A percentile compares a stretch with the other conserved stretches of the same genome.
Conservation (phyloP, 2,113 vertebrate genomes). For the Euleptes europaea region DNA sequence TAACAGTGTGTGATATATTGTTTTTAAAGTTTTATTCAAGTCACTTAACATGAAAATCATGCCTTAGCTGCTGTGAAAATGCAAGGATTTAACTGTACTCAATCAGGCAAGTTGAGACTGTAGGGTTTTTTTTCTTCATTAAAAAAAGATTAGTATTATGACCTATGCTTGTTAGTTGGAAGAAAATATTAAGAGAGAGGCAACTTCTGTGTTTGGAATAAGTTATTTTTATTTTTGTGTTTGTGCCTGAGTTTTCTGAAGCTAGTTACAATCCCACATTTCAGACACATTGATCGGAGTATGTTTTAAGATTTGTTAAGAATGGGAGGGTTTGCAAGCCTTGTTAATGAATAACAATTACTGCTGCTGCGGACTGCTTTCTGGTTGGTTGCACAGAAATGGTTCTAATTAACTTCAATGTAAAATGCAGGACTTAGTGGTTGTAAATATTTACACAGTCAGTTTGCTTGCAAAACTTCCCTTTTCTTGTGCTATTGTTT, state of each 20-base stretch:
- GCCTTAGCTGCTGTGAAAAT: background rate
- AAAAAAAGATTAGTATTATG: background rate
- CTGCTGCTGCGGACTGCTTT: constrained; percentile 5
- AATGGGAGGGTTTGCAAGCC: background rate
- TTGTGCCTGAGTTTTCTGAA: background rate
- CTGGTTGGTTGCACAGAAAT: background rate
- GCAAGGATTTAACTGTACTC: background rate
- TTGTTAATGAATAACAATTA: background rate
- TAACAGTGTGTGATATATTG: background rate
- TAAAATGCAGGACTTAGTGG: background rate
- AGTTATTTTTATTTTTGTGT: background rate
- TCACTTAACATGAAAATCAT: background rate
- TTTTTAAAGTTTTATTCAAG: background rate
- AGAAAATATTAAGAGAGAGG: background rate
- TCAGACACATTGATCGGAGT: background rate
- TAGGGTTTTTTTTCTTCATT: background rate
- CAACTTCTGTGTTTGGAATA: background rate
- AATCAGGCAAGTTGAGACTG: background rate
- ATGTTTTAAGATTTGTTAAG: background rate
- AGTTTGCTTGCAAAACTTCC: background rate
- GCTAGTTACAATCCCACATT: background rate
- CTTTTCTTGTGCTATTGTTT: background rate
- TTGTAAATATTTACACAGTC: constrained; percentile 13
- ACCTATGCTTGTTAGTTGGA: background rate
- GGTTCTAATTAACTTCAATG: background rate